These are phyloP conservation scores for Bombyx mandarina DNA, from an alignment of 1,140 invertebrate genomes.

Conservation along the genomic window DNA sequence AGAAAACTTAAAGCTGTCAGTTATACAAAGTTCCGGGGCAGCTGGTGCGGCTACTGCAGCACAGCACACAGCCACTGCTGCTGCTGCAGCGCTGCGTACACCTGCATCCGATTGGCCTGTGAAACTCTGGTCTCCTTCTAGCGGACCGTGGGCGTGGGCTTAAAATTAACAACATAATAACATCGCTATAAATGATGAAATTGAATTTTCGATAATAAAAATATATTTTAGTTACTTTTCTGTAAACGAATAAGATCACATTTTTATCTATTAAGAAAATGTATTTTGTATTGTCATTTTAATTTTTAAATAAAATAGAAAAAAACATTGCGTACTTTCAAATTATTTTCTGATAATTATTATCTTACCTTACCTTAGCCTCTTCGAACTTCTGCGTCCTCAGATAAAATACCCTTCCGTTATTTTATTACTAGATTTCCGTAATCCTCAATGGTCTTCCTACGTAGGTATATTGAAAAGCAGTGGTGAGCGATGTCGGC, in stretches of 20 bases:
- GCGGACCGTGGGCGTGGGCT: slow-evolving; percentile 36
- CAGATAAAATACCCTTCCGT: too few relatives aligned
- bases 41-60: slow-evolving; percentile 58
- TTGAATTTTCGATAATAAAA: too few relatives aligned
- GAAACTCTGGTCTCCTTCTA: slow-evolving; percentile 20
- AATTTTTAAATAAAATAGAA: not conserved
- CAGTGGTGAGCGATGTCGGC: too few relatives aligned
- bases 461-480: too few relatives aligned
- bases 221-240: too few relatives aligned
- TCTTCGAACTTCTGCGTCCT: too few relatives aligned
- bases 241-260: not conserved
- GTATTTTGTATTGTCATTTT: not conserved
- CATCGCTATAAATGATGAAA: too few relatives aligned
- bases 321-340: not conserved
- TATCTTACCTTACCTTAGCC: too few relatives aligned
- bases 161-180: slow-evolving; percentile 12
- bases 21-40: slow-evolving; percentile 55
- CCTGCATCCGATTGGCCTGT: slow-evolving; percentile 24
- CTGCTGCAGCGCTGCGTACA: slow-evolving; percentile 45
- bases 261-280: too few relatives aligned
- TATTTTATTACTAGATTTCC: too few relatives aligned
- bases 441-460: too few relatives aligned
- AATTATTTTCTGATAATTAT: not conserved
- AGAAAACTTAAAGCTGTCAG: slow-evolving; percentile 54
- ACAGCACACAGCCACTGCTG: slow-evolving; percentile 51